Percentiles rank a stretch among this genome's conserved stretches.
Evolutionary conservation across 2,888 invertebrate genomes (phyloP).

Genomic region (Mechanitis mazaeus): DNA sequence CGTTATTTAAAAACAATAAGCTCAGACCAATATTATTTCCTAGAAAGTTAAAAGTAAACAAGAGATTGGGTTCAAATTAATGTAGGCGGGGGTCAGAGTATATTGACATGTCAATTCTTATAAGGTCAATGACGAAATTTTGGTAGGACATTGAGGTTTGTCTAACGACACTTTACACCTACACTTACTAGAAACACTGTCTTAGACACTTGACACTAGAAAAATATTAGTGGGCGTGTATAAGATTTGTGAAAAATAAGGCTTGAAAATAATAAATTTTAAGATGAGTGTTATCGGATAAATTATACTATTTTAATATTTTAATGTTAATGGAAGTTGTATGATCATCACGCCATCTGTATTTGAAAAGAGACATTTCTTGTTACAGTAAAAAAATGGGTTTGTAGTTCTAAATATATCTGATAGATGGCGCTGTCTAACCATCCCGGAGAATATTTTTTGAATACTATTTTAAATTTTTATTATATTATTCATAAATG

Average conservation of each 20-base stretch:
- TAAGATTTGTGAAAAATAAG: neutral
- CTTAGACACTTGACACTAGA: conserved; percentile 20
- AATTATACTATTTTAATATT: too few relatives aligned
- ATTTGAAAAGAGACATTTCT: neutral
- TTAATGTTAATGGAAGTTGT: too few relatives aligned
- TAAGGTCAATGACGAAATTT: conserved; percentile 32
- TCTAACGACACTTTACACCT: conserved; percentile 32
- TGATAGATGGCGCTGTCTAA: conserved; percentile 4
- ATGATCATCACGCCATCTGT: neutral
- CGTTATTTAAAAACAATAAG: too few relatives aligned
- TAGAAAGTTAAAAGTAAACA: conserved; percentile 2
- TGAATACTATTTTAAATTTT: too few relatives aligned
- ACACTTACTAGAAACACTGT: conserved; percentile 17
- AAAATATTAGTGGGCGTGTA: neutral
- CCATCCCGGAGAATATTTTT: too few relatives aligned
- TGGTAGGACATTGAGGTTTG: conserved; percentile 20
- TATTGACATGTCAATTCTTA: conserved; percentile 40
- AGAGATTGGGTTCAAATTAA: neutral
- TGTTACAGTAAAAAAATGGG: neutral
- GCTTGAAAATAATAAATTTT: neutral
- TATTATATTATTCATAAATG: too few relatives aligned
- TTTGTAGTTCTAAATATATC: neutral
- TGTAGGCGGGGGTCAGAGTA: conserved; percentile 31
- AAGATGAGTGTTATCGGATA: neutral
- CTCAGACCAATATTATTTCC: neutral